phyloP scores from a whole-genome alignment of 2,113 vertebrate species.

The Hippocampus barbouri region DNA sequence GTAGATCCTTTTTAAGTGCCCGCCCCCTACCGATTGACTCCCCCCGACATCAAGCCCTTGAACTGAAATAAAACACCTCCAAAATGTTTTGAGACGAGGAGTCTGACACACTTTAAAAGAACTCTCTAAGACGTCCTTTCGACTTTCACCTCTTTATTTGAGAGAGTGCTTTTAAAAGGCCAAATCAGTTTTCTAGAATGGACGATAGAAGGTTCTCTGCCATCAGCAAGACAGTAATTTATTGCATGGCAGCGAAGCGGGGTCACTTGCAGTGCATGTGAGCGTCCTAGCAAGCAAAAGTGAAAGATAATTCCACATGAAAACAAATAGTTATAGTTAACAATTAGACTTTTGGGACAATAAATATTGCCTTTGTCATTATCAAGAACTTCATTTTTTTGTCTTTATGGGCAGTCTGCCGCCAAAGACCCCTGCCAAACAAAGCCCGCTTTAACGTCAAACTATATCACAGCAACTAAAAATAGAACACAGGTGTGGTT shows the following conservation, averaged over 20 bases:
- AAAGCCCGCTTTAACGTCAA: conserved; percentile 8
- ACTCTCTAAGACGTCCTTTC: neutral
- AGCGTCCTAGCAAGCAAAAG: neutral
- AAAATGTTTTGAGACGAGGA: conserved; percentile 31
- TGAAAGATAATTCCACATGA: neutral
- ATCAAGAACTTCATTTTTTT: neutral
- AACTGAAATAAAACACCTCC: conserved; percentile 32
- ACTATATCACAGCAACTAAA: conserved; percentile 30
- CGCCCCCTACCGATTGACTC: neutral
- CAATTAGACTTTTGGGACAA: neutral
- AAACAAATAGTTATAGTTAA: neutral
- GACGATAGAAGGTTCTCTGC: neutral
- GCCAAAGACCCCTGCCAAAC: conserved; percentile 2
- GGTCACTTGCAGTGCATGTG: neutral
- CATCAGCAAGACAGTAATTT: neutral
- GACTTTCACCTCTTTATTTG: neutral
- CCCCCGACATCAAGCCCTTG: conserved; percentile 4
- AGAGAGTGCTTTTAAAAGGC: neutral
- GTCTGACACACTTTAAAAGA: conserved; percentile 31
- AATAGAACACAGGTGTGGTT: conserved; percentile 10
- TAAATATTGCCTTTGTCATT: neutral
- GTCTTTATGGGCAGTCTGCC: neutral
- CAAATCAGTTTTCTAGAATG: neutral
- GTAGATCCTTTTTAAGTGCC: conserved; percentile 14
- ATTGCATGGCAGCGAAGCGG: neutral